Evolutionary conservation across 2,113 vertebrate genomes (phyloP).

Genomic region (Cyrtonyx montezumae): DNA sequence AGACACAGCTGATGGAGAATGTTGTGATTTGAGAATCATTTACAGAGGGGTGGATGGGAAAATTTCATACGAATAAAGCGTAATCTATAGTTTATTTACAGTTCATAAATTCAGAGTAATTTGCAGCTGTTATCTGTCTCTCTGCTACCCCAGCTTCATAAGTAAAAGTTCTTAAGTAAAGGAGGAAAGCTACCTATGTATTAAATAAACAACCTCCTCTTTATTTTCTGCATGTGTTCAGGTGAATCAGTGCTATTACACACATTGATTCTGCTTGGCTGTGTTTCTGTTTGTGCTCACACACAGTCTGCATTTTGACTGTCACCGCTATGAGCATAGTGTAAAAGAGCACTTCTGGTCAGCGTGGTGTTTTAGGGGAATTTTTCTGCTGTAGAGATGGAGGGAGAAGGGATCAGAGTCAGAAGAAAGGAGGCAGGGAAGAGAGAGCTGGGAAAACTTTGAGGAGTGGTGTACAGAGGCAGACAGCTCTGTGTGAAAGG

Average conservation of each 20-base stretch:
- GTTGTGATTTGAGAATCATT: not conserved
- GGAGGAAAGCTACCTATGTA: not conserved
- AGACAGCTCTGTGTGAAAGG: not conserved
- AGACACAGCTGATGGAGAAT: not conserved
- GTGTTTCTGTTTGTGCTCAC: not conserved
- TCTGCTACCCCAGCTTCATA: not conserved
- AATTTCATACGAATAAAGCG: not conserved
- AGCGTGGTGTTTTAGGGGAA: rapidly evolving
- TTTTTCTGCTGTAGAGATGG: not conserved
- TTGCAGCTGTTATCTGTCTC: not conserved
- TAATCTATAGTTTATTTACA: too few species aligned
- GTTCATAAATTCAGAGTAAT: not conserved
- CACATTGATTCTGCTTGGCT: not conserved
- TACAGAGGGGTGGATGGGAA: not conserved
- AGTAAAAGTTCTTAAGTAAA: not conserved
- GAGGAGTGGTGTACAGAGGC: not conserved
- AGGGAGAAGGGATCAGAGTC: not conserved
- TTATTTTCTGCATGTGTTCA: not conserved
- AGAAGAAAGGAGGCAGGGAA: not conserved
- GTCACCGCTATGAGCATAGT: not conserved
- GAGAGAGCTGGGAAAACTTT: not conserved
- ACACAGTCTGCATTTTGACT: not conserved
- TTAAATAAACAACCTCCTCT: not conserved
- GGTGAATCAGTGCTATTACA: not conserved
- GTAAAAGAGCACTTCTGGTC: not conserved